Evolutionary conservation across 2,113 vertebrate genomes (phyloP).

Genomic region (Empidonax traillii): DNA sequence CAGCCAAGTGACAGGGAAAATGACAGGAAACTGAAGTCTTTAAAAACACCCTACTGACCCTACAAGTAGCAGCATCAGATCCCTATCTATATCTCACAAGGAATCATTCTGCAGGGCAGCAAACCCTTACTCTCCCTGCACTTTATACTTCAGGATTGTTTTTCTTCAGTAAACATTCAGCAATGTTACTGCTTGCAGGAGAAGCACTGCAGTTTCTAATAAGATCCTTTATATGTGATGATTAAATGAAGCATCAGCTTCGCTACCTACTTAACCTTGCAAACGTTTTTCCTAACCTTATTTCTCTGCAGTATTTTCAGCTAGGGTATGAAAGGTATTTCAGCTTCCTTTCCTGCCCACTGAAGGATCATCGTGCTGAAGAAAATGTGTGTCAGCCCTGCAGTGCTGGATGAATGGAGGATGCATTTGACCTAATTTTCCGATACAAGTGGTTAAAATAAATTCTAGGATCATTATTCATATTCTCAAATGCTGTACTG

Average conservation of each 20-base stretch:
- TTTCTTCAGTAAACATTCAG: background rate
- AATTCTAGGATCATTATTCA: background rate
- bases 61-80: background rate
- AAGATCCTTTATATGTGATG: background rate
- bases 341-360: background rate
- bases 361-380: background rate
- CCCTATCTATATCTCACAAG: background rate
- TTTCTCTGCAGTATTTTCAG: background rate
- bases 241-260: background rate
- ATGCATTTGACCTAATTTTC: constrained; percentile 18
- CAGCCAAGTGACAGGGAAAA: background rate
- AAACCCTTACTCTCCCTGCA: background rate
- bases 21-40: background rate
- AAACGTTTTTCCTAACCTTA: background rate
- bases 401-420: background rate
- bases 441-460: background rate
- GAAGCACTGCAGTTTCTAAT: background rate
- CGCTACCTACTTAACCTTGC: background rate
- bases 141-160: background rate
- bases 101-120: background rate
- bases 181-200: background rate
- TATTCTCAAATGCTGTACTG: background rate
- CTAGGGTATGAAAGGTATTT: background rate
- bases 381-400: background rate
- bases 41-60: background rate